phyloP scores from a whole-genome alignment of 2,888 invertebrate genomes.

The Ethmia dodecea region DNA sequence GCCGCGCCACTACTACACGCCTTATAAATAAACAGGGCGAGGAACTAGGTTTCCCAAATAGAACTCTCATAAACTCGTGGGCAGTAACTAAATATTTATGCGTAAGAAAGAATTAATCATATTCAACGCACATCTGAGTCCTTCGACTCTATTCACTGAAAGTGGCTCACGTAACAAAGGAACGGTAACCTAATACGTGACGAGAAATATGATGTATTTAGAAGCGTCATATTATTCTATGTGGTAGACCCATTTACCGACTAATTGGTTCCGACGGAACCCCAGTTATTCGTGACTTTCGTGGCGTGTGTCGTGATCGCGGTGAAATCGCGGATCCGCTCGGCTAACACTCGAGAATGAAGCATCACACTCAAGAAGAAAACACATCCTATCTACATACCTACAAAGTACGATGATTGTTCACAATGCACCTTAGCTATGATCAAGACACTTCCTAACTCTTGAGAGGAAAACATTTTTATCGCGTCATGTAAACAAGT shows the following conservation, averaged over 20 bases:
- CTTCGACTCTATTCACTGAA: slow-evolving; percentile 65
- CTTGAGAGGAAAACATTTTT: no score
- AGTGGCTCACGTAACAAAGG: slow-evolving; percentile 74
- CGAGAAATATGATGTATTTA: slow-evolving; percentile 67
- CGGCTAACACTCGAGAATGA: slow-evolving; percentile 20
- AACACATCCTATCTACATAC: no score
- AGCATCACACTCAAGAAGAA: slow-evolving; percentile 1
- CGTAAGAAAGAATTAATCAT: slow-evolving; percentile 64
- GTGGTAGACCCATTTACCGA: slow-evolving; percentile 53
- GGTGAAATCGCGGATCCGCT: slow-evolving; percentile 50
- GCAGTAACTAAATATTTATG: slow-evolving; percentile 39
- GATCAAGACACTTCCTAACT: no score
- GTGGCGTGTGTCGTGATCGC: slow-evolving; percentile 29
- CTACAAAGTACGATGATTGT: no score
- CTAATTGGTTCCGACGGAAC: slow-evolving; percentile 59
- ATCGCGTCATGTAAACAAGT: no score
- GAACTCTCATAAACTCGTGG: background rate
- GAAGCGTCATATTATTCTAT: slow-evolving; percentile 54
- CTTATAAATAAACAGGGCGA: slow-evolving; percentile 6
- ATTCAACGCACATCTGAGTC: slow-evolving; percentile 63
- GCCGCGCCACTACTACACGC: slow-evolving; percentile 1
- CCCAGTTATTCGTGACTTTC: slow-evolving; percentile 41
- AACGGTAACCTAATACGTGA: slow-evolving; percentile 74
- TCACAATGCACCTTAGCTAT: no score
- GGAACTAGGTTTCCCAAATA: slow-evolving; percentile 3